Evolutionary conservation across 2,797 vertebrate genomes (phyloP).

Genomic region (Muscicapa comitata): DNA sequence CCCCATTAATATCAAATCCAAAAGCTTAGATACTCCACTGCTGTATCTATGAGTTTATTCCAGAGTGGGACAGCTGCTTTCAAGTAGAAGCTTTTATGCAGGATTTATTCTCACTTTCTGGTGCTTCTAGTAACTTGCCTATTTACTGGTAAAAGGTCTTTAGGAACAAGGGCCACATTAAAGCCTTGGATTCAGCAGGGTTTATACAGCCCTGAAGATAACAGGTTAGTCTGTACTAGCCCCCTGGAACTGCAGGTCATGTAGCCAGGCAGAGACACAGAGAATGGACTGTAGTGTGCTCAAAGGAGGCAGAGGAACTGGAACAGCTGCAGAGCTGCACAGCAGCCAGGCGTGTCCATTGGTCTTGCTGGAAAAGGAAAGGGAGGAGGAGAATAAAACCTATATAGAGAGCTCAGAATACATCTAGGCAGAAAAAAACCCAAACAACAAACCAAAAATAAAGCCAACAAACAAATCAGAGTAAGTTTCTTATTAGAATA

Average conservation of each 20-base stretch:
- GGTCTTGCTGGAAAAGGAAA: background rate
- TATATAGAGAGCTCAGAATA: background rate
- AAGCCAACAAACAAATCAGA: background rate
- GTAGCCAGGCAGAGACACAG: background rate
- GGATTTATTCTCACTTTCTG: background rate
- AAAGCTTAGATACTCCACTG: background rate
- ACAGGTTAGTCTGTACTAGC: background rate
- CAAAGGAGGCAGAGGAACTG: background rate
- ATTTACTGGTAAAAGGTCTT: background rate
- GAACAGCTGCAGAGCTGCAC: background rate
- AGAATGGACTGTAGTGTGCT: background rate
- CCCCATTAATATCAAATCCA: background rate
- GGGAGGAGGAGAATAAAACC: background rate
- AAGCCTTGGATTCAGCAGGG: background rate
- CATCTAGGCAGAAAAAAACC: background rate
- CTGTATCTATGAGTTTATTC: background rate
- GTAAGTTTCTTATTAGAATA: background rate
- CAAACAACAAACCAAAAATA: background rate
- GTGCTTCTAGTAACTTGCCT: background rate
- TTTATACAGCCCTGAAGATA: background rate
- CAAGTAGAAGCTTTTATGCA: background rate
- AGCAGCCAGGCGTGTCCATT: background rate
- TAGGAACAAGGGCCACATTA: background rate
- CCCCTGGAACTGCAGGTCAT: background rate
- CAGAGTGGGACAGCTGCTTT: background rate